Conservation (phyloP, 2,888 invertebrate genomes). For the Cremastinae sp. region DNA sequence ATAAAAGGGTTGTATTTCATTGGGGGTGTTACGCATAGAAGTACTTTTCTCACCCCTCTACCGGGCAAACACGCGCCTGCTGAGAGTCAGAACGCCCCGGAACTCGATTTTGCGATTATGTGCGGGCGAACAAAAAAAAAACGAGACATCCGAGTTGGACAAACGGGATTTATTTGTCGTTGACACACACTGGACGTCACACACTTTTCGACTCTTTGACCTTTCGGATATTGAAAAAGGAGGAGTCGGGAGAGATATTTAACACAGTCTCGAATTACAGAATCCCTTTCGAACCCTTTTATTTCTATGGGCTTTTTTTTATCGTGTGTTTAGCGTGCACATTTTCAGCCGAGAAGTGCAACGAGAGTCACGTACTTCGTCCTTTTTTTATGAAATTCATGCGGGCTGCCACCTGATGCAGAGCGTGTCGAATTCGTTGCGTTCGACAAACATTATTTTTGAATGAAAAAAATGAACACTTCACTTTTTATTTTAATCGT, state of each 20-base stretch:
- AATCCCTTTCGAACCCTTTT: background rate
- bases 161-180: background rate
- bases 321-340: too few species aligned
- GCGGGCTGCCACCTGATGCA: slow-evolving; percentile 30
- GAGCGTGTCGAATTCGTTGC: too few species aligned
- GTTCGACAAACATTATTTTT: too few species aligned
- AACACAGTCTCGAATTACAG: too few species aligned
- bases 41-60: slow-evolving; percentile 44
- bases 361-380: slow-evolving; percentile 1
- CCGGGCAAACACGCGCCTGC: background rate
- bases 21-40: slow-evolving; percentile 33
- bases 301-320: background rate
- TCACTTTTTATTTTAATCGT: too few species aligned
- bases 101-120: slow-evolving; percentile 11
- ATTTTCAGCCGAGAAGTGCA: slow-evolving; percentile 24
- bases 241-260: too few species aligned
- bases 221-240: background rate
- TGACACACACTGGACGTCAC: background rate
- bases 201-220: background rate
- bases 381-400: background rate
- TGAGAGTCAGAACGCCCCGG: slow-evolving; percentile 1
- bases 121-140: background rate
- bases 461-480: too few species aligned
- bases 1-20: slow-evolving; percentile 47
- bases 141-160: background rate